Evolutionary conservation across 2,797 vertebrate species (phyloP), one percentile per base, ranked within the genome.

Genomic region (Morus bassanus): DNA sequence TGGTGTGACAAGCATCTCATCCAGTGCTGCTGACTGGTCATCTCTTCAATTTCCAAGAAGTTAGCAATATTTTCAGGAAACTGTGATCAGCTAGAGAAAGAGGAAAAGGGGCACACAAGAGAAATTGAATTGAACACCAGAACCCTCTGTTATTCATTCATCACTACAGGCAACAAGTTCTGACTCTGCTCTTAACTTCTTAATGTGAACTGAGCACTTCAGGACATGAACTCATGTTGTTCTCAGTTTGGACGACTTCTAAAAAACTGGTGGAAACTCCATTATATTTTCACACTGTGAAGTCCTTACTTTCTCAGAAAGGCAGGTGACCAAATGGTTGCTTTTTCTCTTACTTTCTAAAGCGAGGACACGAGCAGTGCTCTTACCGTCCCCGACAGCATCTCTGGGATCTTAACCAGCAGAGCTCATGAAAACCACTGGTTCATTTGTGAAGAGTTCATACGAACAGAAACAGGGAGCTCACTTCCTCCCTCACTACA

Each of bases 351-450:
- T 39, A 18, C n/a, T 95, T 81, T 75, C 17, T 64, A 45, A 67
- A 68, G 24, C 5, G 1, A 33, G 23, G 6, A 35, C 28, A 28
- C 7, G 11, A 72, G 7, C 9, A 33, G 22, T n/a, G 31, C 7
- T 79, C 27, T 54, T 61, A 46, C 30, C 6, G 5, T 57, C 25
- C 24, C 30, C 4, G 1, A 9, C 25, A 39, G 15, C 2, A 0
- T 39, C 25, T 63, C 30, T 50, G 37, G 7, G 30, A 51, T 35
- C 48, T 57, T 53, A 39, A 39, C 18, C 7, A 56, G 7, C 33
- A 65, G 53, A 60, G 35, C 13, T 63, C 27, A 27, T 53, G 25
- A 75, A 87, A 91, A 54, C 28, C 15, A 14, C 31, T n/a, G 10
- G 1, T 1, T 37, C 19, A 22, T 39, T 43, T 57, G 4, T 28